Evolutionary conservation across 1,140 invertebrate genomes (phyloP), one percentile per base, ranked within the genome.

Genomic region (Adoxophyes honmai): DNA sequence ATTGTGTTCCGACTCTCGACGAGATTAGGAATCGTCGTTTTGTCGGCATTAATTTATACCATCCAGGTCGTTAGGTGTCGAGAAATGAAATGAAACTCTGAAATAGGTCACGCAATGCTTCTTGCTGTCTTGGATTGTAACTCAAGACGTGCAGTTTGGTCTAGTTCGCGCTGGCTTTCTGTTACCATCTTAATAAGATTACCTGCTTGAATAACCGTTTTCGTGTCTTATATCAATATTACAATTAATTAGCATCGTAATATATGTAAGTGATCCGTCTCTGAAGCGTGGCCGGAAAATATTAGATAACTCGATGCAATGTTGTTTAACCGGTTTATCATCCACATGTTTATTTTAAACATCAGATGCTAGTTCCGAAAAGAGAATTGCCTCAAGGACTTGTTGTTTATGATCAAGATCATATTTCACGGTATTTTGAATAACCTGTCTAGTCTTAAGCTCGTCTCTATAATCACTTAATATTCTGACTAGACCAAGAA

Each of bases 11-110:
- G 39, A 15, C 14, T 28, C 18, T 15, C 39, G 16, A 28, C 13
- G 42, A 48, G 10, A 48, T 48, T 21, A 48, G 42, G 15, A 21
- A n/a, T 48, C 18, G 42, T 48, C 42, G 28, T 28, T 48, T 48
- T n/a, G 42, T 13, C 36, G 36, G 28, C 16, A 11, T 28, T 48
- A 48, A 48, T 48, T 48, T 28, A 48, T 48, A 28, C 21, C 21
- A 6, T 6, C 42, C 18, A 48, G 42, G 39, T n/a, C 15, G 10
- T 28, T 33, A n/a, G 42, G 16, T 44, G n/a, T 44, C 16, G 11
- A 44, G 16, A 21, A 44, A 21, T 48, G 18, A 21, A 48, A 48
- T 48, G 42, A 18, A 28, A 28, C 21, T 28, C 21, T 16, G 42
- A 48, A 48, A 33, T 48, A 11, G 42, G 42, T 48, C 42, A 48